Percentiles rank a stretch among this genome's conserved stretches.
phyloP scores from a whole-genome alignment of 2,797 vertebrate species.

The Mormyrops attenuatus region DNA sequence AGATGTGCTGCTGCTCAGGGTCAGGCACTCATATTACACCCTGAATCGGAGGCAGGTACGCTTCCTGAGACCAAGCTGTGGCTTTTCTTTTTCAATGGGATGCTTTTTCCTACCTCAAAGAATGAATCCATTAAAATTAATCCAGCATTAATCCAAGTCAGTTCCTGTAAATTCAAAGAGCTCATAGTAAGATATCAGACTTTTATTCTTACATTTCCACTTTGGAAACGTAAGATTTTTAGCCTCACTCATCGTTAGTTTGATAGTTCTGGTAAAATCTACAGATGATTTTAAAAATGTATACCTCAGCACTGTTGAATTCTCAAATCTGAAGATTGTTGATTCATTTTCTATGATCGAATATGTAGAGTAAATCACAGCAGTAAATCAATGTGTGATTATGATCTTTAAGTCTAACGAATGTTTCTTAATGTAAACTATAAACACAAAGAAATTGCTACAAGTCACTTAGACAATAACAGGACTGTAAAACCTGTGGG shows the following conservation, averaged over 20 bases:
- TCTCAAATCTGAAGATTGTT: background rate
- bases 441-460: background rate
- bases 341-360: background rate
- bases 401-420: background rate
- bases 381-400: background rate
- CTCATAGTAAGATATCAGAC: background rate
- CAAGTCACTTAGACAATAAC: background rate
- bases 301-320: background rate
- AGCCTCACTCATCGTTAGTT: background rate
- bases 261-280: background rate
- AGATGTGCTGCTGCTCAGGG: background rate
- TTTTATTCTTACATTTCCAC: background rate
- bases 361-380: background rate
- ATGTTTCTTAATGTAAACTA: background rate
- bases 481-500: background rate
- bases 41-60: background rate
- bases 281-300: background rate
- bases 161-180: background rate
- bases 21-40: background rate
- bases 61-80: background rate
- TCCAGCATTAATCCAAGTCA: background rate
- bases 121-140: background rate
- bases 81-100: background rate
- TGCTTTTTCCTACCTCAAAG: background rate
- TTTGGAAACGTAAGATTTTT: background rate